Percentiles rank a stretch among this genome's conserved stretches.
Conservation (phyloP, 2,888 invertebrate genomes). For the Eugnorisma glareosa region DNA sequence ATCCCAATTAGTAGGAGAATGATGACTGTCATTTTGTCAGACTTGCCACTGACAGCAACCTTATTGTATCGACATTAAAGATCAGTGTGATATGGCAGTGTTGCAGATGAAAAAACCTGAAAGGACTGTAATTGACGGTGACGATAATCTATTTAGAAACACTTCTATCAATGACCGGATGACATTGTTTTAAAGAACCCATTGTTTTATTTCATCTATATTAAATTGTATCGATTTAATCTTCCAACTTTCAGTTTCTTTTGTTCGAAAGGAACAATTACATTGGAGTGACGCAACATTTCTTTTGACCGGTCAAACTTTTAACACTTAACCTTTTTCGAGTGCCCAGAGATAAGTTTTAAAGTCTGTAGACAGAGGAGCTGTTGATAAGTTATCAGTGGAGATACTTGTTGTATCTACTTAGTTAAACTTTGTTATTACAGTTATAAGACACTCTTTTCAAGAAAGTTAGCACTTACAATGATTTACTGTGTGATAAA, state of each 20-base stretch:
- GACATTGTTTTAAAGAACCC: constrained; percentile 44
- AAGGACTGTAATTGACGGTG: constrained; percentile 3
- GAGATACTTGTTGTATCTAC: constrained; percentile 39
- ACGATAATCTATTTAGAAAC: constrained; percentile 46
- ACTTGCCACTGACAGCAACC: background rate
- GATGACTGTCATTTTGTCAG: background rate
- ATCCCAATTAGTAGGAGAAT: background rate
- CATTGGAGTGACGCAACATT: constrained; percentile 41
- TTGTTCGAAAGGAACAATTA: constrained; percentile 57
- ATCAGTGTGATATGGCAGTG: background rate
- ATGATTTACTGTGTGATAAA: constrained; percentile 46
- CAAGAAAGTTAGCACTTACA: constrained; percentile 41
- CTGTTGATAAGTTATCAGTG: constrained; percentile 56
- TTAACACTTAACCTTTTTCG: constrained; percentile 50
- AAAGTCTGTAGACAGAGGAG: constrained; percentile 39
- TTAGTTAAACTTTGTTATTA: constrained; percentile 48
- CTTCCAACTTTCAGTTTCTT: constrained; percentile 61
- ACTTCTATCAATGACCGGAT: constrained; percentile 49
- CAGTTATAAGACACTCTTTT: constrained; percentile 41
- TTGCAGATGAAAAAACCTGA: background rate
- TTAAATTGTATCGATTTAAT: constrained; percentile 59
- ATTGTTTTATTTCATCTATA: constrained; percentile 54
- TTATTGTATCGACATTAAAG: background rate
- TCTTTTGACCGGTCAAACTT: constrained; percentile 35
- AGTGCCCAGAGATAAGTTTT: constrained; percentile 46